Percentiles rank a stretch among this genome's conserved stretches.
phyloP scores from a whole-genome alignment of 2,797 vertebrate species.

The Manis crassicaudata region DNA sequence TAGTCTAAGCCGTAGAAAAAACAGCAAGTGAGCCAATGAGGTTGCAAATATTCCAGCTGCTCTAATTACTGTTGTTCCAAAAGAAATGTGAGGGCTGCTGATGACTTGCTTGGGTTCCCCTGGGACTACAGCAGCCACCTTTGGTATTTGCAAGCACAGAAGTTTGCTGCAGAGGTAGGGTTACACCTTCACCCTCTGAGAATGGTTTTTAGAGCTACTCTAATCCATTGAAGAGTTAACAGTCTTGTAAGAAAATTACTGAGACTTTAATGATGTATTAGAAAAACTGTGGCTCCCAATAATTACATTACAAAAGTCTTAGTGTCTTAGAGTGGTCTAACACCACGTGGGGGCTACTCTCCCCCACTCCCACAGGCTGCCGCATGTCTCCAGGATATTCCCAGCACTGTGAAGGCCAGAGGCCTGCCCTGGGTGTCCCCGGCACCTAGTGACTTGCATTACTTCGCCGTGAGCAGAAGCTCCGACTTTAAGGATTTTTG shows the following conservation, averaged over 20 bases:
- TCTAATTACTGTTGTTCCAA: slow-evolving; percentile 42
- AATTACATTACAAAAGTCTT: not conserved
- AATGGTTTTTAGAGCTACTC: not conserved
- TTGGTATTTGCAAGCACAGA: not conserved
- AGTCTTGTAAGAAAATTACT: slow-evolving; percentile 4
- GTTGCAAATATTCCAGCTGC: slow-evolving; percentile 41
- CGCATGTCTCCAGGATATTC: not conserved
- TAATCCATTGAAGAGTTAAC: not conserved
- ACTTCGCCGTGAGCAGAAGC: not conserved
- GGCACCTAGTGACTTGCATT: not conserved
- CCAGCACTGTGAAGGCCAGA: not conserved
- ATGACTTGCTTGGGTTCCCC: not conserved
- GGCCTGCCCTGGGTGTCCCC: not conserved
- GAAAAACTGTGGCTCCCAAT: not conserved
- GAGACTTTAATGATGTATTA: not conserved
- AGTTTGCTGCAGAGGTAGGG: not conserved
- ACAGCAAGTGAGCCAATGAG: slow-evolving; percentile 37
- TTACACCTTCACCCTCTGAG: not conserved
- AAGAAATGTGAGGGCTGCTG: not conserved
- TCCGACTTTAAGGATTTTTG: not conserved
- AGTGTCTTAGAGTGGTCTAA: not conserved
- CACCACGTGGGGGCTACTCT: not conserved
- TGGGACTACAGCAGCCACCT: not conserved
- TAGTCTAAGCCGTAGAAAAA: slow-evolving; percentile 26
- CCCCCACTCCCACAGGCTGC: accelerated